Conservation (phyloP, 1,140 invertebrate genomes). For the Ceratina australensis region DNA sequence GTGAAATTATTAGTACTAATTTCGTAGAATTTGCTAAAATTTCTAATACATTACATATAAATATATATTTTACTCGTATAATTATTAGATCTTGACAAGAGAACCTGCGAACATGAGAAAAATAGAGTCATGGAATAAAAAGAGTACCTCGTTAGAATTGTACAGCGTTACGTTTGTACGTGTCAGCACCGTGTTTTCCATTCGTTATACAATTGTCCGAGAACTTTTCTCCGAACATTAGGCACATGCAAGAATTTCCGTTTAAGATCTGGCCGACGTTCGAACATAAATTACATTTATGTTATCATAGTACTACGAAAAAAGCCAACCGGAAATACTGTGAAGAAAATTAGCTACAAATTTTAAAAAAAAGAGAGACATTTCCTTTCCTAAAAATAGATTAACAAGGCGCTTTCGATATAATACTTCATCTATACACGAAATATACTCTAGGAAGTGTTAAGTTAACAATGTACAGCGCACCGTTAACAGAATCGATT, state of each 20-base stretch:
- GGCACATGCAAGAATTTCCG: slow-evolving; percentile 1
- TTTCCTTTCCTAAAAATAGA: slow-evolving; percentile 11
- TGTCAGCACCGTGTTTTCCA: slow-evolving; percentile 27
- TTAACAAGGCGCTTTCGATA: slow-evolving; percentile 19
- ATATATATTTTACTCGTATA: not conserved
- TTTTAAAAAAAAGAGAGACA: slow-evolving; percentile 6
- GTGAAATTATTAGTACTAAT: slow-evolving; percentile 14
- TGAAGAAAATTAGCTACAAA: slow-evolving; percentile 17
- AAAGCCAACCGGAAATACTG: slow-evolving; percentile 32
- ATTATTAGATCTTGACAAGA: not conserved
- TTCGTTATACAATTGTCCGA: not conserved
- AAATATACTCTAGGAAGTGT: slow-evolving; percentile 23
- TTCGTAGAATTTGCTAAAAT: slow-evolving; percentile 27
- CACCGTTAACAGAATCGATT: not conserved
- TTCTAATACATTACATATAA: slow-evolving; percentile 35
- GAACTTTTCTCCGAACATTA: slow-evolving; percentile 2
- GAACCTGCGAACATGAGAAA: slow-evolving; percentile 35
- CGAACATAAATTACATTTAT: slow-evolving; percentile 23
- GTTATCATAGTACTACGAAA: slow-evolving; percentile 17
- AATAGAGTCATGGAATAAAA: slow-evolving; percentile 23
- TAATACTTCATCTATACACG: slow-evolving; percentile 36
- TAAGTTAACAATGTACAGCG: slow-evolving; percentile 7
- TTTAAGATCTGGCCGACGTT: slow-evolving; percentile 1
- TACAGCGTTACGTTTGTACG: slow-evolving; percentile 29
- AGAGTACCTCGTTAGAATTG: not conserved